Conservation (phyloP, 2,888 invertebrate species). For the Drosophila nr. perissopoda region DNA sequence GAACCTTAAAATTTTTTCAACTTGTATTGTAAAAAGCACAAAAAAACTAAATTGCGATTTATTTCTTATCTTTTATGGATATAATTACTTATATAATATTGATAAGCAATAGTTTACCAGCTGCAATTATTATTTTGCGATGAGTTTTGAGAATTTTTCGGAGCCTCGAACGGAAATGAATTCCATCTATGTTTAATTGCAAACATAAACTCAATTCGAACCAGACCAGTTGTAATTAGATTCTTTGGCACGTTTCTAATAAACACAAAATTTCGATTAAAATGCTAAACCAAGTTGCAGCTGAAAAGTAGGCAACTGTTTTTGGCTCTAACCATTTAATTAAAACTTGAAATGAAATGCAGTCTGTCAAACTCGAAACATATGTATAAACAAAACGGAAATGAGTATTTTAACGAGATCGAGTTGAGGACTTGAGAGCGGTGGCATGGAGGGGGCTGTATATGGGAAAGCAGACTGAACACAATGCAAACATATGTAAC, state of each 20-base stretch:
- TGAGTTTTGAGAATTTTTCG: background rate
- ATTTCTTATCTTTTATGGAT: background rate
- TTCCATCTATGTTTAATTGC: background rate
- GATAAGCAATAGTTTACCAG: background rate
- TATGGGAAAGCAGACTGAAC: conserved; percentile 13
- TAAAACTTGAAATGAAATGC: conserved; percentile 36
- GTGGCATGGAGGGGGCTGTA: background rate
- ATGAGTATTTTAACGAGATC: conserved; percentile 68
- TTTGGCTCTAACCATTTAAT: conserved; percentile 31
- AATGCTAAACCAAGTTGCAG: conserved; percentile 15
- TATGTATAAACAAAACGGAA: conserved; percentile 49
- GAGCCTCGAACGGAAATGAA: background rate
- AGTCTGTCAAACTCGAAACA: conserved; percentile 17
- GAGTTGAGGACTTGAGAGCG: background rate
- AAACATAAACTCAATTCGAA: background rate
- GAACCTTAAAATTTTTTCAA: too few species aligned
- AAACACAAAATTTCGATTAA: conserved; percentile 1
- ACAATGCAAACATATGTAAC: conserved; percentile 57
- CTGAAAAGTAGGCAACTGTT: conserved; percentile 32
- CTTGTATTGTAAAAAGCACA: too few species aligned
- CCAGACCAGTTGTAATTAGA: background rate
- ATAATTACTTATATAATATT: background rate
- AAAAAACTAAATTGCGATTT: background rate
- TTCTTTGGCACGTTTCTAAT: conserved; percentile 1
- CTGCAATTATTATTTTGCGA: background rate